These are phyloP conservation scores for Sander vitreus DNA, from an alignment of 2,113 vertebrate genomes.

Conservation along the genomic window DNA sequence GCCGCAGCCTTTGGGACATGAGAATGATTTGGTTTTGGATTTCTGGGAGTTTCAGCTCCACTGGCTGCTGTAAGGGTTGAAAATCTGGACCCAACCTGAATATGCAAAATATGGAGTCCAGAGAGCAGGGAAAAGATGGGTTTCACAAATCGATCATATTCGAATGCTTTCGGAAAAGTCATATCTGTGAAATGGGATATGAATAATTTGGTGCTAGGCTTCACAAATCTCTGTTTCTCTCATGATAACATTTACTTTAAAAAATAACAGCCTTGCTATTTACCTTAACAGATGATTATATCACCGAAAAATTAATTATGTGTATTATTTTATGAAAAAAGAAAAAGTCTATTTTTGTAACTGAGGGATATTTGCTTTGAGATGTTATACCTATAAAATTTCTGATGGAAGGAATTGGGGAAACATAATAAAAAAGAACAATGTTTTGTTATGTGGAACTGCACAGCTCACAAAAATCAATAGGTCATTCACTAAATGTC, in stretches of 20 bases:
- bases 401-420: slow-evolving; percentile 44
- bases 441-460: slow-evolving; percentile 55
- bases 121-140: slow-evolving; percentile 25
- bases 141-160: slow-evolving; percentile 10
- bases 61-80: slow-evolving; percentile 76
- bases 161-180: slow-evolving; percentile 16
- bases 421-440: slow-evolving; percentile 16
- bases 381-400: slow-evolving; percentile 68
- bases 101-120: slow-evolving; percentile 83
- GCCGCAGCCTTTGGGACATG: slow-evolving; percentile 79
- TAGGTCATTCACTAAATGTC: slow-evolving; percentile 74
- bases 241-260: slow-evolving; percentile 70
- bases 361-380: slow-evolving; percentile 80
- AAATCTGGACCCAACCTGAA: slow-evolving; percentile 76
- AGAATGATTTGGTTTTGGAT: slow-evolving; percentile 31
- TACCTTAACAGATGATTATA: slow-evolving; percentile 84
- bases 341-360: slow-evolving; percentile 87
- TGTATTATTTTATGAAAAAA: slow-evolving; percentile 86
- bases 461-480: slow-evolving; percentile 64
- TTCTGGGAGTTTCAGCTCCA: slow-evolving; percentile 71
- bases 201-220: slow-evolving; percentile 81
- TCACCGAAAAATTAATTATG: slow-evolving; percentile 78
- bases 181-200: slow-evolving; percentile 22
- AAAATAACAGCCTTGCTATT: slow-evolving; percentile 83
- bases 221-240: slow-evolving; percentile 69